Percentiles rank a stretch among this genome's conserved stretches.
Evolutionary conservation across 2,113 vertebrate species (phyloP).

Genomic region (Promerops cafer): DNA sequence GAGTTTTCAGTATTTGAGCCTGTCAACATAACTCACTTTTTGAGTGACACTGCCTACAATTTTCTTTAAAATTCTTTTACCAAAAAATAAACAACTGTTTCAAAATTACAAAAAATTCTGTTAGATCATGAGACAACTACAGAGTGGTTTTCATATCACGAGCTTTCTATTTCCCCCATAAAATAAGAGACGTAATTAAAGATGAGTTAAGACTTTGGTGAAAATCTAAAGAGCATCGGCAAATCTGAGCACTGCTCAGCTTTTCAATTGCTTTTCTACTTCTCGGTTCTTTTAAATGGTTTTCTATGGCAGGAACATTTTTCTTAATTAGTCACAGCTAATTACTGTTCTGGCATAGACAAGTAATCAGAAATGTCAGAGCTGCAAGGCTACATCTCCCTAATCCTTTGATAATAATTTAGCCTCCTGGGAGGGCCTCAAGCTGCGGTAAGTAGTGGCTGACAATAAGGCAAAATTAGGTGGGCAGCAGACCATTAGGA

Average conservation of each 20-base stretch:
- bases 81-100: neutral
- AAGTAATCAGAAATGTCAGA: slow-evolving; percentile 89
- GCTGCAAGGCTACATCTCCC: slow-evolving; percentile 85
- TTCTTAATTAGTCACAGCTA: slow-evolving; percentile 92
- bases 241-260: slow-evolving; percentile 78
- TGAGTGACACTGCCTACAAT: neutral
- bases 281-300: slow-evolving; percentile 82
- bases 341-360: slow-evolving; percentile 89
- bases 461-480: slow-evolving; percentile 89
- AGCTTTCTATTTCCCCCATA: slow-evolving; percentile 4
- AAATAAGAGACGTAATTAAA: slow-evolving; percentile 70
- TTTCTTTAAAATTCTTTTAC: neutral
- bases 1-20: neutral
- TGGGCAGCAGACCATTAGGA: slow-evolving; percentile 88
- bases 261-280: slow-evolving; percentile 82
- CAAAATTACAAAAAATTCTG: neutral
- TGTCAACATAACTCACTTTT: neutral
- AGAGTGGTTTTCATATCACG: slow-evolving; percentile 12
- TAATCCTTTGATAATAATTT: slow-evolving; percentile 92
- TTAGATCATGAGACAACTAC: slow-evolving; percentile 3
- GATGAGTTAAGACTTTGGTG: slow-evolving; percentile 72
- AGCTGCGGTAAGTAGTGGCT: slow-evolving; percentile 86
- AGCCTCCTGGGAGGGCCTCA: slow-evolving; percentile 87
- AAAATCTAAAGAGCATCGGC: slow-evolving; percentile 77
- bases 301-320: slow-evolving; percentile 86